These are phyloP conservation scores for Sakesphorus luctuosus DNA, from an alignment of 2,113 vertebrate genomes.

Conservation along the genomic window DNA sequence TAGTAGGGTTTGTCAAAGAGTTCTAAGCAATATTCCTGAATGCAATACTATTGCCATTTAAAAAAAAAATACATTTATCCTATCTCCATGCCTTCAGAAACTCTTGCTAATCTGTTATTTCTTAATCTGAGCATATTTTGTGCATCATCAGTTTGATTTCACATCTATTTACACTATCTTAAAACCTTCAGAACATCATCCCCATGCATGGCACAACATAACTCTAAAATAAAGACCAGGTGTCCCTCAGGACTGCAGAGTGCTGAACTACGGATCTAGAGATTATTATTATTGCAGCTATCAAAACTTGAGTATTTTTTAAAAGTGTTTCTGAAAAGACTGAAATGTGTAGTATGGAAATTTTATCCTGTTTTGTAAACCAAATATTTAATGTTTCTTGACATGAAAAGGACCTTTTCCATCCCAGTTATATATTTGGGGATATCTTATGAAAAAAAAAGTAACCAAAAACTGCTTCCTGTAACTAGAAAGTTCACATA, in stretches of 20 bases:
- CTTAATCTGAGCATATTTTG: constrained; percentile 17
- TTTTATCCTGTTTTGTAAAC: background rate
- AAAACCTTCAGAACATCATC: background rate
- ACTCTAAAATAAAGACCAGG: background rate
- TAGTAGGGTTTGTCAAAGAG: background rate
- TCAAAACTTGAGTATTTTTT: background rate
- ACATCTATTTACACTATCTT: background rate
- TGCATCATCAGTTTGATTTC: background rate
- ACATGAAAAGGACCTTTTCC: background rate
- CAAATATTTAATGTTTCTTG: background rate
- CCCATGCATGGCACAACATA: background rate
- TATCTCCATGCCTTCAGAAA: background rate
- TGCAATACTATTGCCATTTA: background rate
- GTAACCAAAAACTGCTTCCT: background rate
- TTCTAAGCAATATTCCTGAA: background rate
- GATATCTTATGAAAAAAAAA: background rate
- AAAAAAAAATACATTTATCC: background rate
- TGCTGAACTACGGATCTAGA: background rate
- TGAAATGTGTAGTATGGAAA: background rate
- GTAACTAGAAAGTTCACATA: background rate
- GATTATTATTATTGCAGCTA: background rate
- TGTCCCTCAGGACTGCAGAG: background rate
- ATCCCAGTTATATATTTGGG: background rate
- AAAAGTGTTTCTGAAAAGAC: background rate
- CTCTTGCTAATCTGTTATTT: background rate